Evolutionary conservation across 2,113 vertebrate species (phyloP).

Genomic region (Etheostoma spectabile): DNA sequence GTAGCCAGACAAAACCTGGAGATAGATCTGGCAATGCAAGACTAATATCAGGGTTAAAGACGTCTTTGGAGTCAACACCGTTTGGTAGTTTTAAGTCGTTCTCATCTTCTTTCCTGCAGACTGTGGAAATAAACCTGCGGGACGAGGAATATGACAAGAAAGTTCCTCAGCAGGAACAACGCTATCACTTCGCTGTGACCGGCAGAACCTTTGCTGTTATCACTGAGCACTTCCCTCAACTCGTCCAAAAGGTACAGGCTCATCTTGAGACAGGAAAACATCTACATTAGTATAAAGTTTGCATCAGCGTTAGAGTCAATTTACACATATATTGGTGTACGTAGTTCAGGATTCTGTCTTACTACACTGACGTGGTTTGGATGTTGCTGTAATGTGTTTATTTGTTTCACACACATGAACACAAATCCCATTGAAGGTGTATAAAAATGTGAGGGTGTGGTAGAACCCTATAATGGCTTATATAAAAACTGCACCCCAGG

Average conservation of each 20-base stretch:
- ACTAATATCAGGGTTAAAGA: too few species aligned
- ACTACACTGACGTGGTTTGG: background rate
- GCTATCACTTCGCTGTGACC: conserved; percentile 94
- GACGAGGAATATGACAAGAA: conserved; percentile 80
- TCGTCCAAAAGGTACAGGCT: conserved; percentile 90
- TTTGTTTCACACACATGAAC: too few species aligned
- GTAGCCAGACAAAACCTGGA: too few species aligned
- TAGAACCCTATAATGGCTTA: too few species aligned
- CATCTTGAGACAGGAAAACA: background rate
- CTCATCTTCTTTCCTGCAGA: conserved; percentile 71
- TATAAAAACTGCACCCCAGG: too few species aligned
- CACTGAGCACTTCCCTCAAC: conserved; percentile 93
- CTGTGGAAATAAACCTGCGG: conserved; percentile 87
- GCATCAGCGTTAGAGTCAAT: background rate
- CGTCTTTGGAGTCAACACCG: background rate
- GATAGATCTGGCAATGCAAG: too few species aligned
- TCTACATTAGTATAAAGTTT: background rate
- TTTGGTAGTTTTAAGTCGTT: background rate
- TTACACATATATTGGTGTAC: background rate
- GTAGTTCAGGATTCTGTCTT: background rate
- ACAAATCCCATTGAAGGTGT: too few species aligned
- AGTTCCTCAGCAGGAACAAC: conserved; percentile 64
- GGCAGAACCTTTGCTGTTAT: conserved; percentile 93
- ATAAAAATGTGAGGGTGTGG: too few species aligned
- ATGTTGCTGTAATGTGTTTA: conserved; percentile 9